Percentiles rank a stretch among this genome's conserved stretches.
Evolutionary conservation across 2,113 vertebrate species (phyloP).

Genomic region (Oryzias curvinotus): DNA sequence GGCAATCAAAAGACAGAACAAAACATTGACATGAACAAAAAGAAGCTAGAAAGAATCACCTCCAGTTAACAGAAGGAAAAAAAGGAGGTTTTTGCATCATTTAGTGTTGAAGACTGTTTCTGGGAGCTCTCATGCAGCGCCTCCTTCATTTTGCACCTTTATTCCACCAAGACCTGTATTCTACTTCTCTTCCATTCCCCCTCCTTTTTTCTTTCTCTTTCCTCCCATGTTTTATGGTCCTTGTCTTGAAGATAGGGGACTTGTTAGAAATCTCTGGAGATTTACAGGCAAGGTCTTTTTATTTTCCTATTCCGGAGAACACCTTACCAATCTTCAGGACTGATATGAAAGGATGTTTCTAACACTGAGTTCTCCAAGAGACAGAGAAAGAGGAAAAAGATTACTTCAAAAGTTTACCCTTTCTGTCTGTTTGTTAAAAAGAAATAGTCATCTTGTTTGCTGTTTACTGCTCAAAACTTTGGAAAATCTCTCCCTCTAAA

Average conservation of each 20-base stretch:
- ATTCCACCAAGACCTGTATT: constrained; percentile 62
- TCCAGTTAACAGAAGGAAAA: constrained; percentile 54
- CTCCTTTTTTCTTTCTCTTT: constrained; percentile 16
- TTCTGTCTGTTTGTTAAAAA: constrained; percentile 43
- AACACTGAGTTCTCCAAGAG: constrained; percentile 46
- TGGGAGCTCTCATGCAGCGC: constrained; percentile 66
- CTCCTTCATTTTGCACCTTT: constrained; percentile 66
- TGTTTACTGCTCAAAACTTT: constrained; percentile 70
- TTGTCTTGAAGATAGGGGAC: constrained; percentile 67
- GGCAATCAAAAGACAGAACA: constrained; percentile 7
- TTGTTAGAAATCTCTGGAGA: constrained; percentile 72
- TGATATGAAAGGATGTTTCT: constrained; percentile 70
- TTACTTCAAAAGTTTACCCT: constrained; percentile 63
- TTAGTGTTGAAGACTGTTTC: constrained; percentile 55
- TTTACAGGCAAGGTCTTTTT: constrained; percentile 68
- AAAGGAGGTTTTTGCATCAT: constrained; percentile 58
- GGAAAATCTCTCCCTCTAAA: constrained; percentile 61
- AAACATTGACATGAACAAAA: constrained; percentile 2
- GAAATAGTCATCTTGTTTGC: constrained; percentile 63
- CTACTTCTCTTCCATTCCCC: constrained; percentile 40
- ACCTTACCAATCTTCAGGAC: constrained; percentile 59
- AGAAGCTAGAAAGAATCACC: constrained; percentile 8
- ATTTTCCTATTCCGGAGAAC: constrained; percentile 59
- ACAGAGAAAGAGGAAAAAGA: constrained; percentile 41
- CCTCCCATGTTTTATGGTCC: constrained; percentile 70